These are phyloP conservation scores for Apogon hyalosoma DNA, from an alignment of 2,797 vertebrate species.

Conservation along the genomic window DNA sequence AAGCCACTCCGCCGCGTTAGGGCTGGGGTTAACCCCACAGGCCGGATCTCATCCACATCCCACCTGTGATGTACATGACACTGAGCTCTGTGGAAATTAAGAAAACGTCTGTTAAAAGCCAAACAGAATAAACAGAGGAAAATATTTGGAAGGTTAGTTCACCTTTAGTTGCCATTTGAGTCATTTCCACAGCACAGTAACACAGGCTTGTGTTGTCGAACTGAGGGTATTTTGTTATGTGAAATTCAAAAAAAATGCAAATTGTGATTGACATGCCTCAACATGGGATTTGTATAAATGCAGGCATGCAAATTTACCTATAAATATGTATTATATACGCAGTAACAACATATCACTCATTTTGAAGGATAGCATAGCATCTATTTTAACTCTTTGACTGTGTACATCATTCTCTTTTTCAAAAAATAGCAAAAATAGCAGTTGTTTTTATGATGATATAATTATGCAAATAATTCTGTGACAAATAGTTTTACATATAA, in stretches of 20 bases:
- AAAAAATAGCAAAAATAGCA: no score
- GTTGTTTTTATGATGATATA: no score
- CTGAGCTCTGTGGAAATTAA: neutral
- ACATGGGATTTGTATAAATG: conserved; percentile 10
- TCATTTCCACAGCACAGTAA: neutral
- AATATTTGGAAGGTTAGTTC: neutral
- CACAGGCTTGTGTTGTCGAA: neutral
- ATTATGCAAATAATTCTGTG: no score
- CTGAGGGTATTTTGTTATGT: conserved; percentile 23
- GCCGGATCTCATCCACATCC: conserved; percentile 2
- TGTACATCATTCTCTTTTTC: no score
- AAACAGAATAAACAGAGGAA: conserved; percentile 2
- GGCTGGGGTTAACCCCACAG: conserved; percentile 10
- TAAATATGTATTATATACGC: no score
- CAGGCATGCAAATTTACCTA: conserved; percentile 12
- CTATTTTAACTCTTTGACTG: no score
- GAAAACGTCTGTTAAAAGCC: neutral
- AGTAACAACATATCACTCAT: neutral
- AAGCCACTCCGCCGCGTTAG: conserved; percentile 28
- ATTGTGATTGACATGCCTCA: conserved; percentile 1
- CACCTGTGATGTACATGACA: conserved; percentile 8
- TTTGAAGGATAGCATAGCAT: no score
- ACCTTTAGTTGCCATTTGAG: neutral
- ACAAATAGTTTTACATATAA: no score
- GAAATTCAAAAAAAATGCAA: conserved; percentile 18